Evolutionary conservation across 1,140 invertebrate genomes (phyloP).

Genomic region (Protaetia brevitarsis): DNA sequence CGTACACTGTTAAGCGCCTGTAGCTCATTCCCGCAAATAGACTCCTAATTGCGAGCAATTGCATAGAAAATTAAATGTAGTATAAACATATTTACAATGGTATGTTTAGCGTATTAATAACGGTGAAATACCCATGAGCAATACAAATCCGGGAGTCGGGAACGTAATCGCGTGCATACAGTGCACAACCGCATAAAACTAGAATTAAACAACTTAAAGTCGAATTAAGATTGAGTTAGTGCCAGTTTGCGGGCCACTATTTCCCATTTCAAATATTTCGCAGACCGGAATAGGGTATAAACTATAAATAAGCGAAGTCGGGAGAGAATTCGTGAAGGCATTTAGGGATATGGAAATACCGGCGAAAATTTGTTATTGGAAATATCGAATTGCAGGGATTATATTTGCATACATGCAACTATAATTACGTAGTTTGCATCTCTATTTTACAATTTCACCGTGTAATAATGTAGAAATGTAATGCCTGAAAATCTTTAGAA

Average conservation of each 20-base stretch:
- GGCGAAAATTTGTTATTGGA: background rate
- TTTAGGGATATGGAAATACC: background rate
- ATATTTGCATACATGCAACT: background rate
- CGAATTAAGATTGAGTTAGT: constrained; percentile 32
- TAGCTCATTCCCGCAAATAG: constrained; percentile 16
- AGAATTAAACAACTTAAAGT: constrained; percentile 35
- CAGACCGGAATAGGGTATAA: background rate
- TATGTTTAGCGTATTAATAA: constrained; percentile 18
- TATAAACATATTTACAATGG: constrained; percentile 17
- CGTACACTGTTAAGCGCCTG: background rate
- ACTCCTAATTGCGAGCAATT: constrained; percentile 17
- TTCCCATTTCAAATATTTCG: constrained; percentile 13
- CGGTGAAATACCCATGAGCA: constrained; percentile 4
- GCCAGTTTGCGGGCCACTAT: constrained; percentile 24
- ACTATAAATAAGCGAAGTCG: constrained; percentile 6
- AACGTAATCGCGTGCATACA: constrained; percentile 30
- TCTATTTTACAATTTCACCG: too few relatives aligned
- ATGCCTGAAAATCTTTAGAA: too few relatives aligned
- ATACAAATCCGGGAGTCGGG: constrained; percentile 6
- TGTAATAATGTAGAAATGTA: too few relatives aligned
- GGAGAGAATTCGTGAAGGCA: background rate
- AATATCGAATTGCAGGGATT: background rate
- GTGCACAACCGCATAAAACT: constrained; percentile 31
- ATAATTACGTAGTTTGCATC: too few relatives aligned
- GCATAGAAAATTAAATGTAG: constrained; percentile 18